These are phyloP conservation scores for Apodemia mormo DNA, from an alignment of 2,888 invertebrate genomes.

Conservation along the genomic window DNA sequence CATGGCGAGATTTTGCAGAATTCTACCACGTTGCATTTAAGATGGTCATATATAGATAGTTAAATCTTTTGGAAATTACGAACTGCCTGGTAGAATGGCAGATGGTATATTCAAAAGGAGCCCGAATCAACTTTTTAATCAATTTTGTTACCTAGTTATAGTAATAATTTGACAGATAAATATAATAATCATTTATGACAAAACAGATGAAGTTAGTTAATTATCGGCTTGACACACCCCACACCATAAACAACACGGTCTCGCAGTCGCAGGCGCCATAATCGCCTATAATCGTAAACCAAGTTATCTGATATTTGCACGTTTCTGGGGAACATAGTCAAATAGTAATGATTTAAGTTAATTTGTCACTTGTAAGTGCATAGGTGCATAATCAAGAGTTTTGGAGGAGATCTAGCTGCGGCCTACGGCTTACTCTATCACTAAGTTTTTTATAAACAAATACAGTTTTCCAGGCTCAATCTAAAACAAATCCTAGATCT, in stretches of 20 bases:
- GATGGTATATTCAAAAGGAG: no score
- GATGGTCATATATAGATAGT: no score
- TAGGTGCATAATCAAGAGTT: no score
- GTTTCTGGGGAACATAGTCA: background rate
- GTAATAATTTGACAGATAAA: background rate
- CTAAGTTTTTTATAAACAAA: no score
- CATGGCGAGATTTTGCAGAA: no score
- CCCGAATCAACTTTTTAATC: background rate
- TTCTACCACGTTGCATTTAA: no score
- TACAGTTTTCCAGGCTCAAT: no score
- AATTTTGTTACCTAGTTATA: background rate
- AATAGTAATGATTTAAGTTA: background rate
- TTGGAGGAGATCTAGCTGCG: no score
- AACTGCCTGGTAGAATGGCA: no score
- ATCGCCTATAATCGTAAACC: slow-evolving; percentile 15
- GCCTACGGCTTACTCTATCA: no score
- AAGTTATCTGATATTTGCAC: slow-evolving; percentile 13
- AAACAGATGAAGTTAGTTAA: slow-evolving; percentile 14
- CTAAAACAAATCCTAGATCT: no score
- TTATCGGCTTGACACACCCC: slow-evolving; percentile 3
- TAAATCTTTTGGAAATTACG: no score
- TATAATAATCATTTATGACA: background rate
- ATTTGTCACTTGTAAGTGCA: background rate
- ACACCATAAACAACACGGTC: slow-evolving; percentile 9
- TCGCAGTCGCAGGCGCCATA: slow-evolving; percentile 15